Conservation (phyloP, 2,113 vertebrate genomes). For the Bufo bufo region DNA sequence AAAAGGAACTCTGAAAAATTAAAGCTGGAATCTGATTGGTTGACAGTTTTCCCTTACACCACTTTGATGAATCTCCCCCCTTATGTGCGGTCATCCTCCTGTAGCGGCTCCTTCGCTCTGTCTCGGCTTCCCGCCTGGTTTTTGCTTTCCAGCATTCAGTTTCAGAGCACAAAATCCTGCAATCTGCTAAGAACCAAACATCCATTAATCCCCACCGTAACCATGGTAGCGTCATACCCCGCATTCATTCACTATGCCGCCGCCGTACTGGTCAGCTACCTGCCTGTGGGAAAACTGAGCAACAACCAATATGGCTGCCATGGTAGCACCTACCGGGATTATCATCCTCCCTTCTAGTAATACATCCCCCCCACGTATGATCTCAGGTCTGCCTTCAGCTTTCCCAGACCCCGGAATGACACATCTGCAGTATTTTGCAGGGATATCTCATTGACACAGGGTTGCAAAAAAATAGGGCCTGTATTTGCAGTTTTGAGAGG, state of each 20-base stretch:
- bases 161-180: constrained; percentile 8
- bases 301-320: background rate
- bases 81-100: background rate
- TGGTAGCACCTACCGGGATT: background rate
- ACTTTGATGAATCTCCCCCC: too few species aligned
- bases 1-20: too few species aligned
- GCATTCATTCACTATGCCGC: background rate
- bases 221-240: constrained; percentile 4
- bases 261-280: background rate
- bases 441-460: too few species aligned
- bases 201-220: constrained; percentile 9
- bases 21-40: too few species aligned
- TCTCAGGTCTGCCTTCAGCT: background rate
- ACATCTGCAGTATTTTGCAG: background rate
- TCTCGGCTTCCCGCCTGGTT: background rate
- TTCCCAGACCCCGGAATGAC: background rate
- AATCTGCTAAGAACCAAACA: constrained; percentile 3
- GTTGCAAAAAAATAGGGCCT: too few species aligned
- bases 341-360: too few species aligned
- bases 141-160: background rate
- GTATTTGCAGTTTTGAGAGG: too few species aligned
- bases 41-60: too few species aligned
- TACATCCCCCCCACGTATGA: too few species aligned
- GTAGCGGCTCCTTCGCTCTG: background rate
- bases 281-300: background rate